These are phyloP conservation scores for Drosophila barbarae DNA, from an alignment of 2,888 invertebrate species.

Conservation along the genomic window DNA sequence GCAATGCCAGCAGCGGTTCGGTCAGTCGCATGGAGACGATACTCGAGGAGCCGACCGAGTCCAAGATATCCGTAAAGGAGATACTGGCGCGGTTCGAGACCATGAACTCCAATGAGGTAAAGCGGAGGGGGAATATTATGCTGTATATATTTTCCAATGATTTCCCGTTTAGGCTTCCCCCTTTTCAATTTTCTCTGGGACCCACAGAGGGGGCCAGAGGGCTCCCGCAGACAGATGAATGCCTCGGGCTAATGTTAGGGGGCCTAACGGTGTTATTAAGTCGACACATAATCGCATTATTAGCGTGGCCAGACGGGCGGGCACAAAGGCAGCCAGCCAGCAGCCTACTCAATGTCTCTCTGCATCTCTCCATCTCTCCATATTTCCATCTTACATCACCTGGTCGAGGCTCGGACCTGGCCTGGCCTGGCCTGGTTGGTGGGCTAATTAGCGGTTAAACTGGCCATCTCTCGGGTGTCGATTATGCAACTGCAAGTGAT, in stretches of 20 bases:
- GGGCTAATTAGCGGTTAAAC: slow-evolving; percentile 40
- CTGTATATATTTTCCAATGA: neutral
- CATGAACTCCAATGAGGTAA: slow-evolving; percentile 80
- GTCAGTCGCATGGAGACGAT: slow-evolving; percentile 90
- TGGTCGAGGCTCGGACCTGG: neutral
- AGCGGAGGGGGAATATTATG: neutral
- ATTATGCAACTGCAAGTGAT: slow-evolving; percentile 25
- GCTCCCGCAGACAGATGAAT: neutral
- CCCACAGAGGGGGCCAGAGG: no score
- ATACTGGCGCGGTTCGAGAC: slow-evolving; percentile 90
- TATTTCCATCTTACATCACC: slow-evolving; percentile 13
- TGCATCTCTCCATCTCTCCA: slow-evolving; percentile 22
- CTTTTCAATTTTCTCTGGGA: neutral
- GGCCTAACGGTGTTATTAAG: slow-evolving; percentile 58
- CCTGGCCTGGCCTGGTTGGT: slow-evolving; percentile 18
- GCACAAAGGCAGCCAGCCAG: slow-evolving; percentile 9
- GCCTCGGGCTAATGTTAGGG: slow-evolving; percentile 21
- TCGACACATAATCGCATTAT: slow-evolving; percentile 68
- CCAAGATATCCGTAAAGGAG: slow-evolving; percentile 91
- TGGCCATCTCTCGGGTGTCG: slow-evolving; percentile 23
- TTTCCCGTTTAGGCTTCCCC: slow-evolving; percentile 1
- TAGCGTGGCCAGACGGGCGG: slow-evolving; percentile 46
- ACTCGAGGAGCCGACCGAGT: slow-evolving; percentile 87
- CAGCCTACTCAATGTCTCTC: slow-evolving; percentile 5
- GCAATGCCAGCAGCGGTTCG: slow-evolving; percentile 80